Evolutionary conservation across 2,797 vertebrate genomes (phyloP), one percentile per base, ranked within the genome.

Genomic region (Micromesistius poutassou): DNA sequence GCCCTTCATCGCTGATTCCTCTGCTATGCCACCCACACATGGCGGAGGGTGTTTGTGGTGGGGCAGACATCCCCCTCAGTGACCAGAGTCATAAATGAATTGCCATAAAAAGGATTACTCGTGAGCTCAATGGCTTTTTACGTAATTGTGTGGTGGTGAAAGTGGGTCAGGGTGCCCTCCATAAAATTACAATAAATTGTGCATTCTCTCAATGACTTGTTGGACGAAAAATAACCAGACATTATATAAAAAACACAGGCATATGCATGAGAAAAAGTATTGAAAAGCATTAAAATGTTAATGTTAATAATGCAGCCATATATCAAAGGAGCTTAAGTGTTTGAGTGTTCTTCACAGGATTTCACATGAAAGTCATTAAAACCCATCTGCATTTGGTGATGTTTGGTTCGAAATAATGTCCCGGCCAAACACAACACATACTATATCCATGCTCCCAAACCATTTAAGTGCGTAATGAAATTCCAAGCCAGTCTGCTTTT

Each of bases 1-100:
- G 88, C 88, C 89, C 88, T 89, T 88, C 80, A 74, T 77, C 85
- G 86, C 81, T 81, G 89, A 89, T 90, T 92, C 82, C 77, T 74
- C 87, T 84, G 82, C 85, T 79, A 82, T 88, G 83, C 86, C 89
- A 88, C 90, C 82, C 86, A 82, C 87, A 89, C 89, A 92, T 93
- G 91, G 89, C 91, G 88, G 81, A 80, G 89, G 91, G 93, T 94
- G 93, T 94, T 93, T 92, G 93, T 84, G 93, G 93, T 79, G 77
- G 79, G 72, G 87, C 86, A 85, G 85, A 87, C 88, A 86, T 88
- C 89, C 89, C 89, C 89, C 85, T 89, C 84, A 77, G 87, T 77
- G 86, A 92, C 90, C 91, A 89, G 80, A 87, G 84, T 86, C 92
- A 86, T 91, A 90, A 90, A 90, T 88, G 85, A 91, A 90, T 92